Percentiles rank a stretch among this genome's conserved stretches.
Conservation (phyloP, 2,113 vertebrate species). For the Talpa occidentalis region DNA sequence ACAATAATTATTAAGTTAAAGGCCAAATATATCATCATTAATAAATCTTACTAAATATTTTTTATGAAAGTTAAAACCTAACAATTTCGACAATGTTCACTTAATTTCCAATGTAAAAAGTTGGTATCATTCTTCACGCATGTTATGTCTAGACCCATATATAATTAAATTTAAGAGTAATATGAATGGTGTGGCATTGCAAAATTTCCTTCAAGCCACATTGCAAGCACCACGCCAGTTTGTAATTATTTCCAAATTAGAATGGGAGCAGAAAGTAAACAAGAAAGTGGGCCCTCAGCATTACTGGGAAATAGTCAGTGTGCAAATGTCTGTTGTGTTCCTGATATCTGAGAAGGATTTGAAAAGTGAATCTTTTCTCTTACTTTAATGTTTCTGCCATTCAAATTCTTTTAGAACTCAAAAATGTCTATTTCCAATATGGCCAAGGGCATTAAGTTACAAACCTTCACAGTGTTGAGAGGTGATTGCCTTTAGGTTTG, state of each 20-base stretch:
- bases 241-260: background rate
- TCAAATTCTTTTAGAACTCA: constrained; percentile 25
- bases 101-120: background rate
- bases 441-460: background rate
- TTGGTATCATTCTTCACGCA: background rate
- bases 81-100: background rate
- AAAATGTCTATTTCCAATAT: background rate
- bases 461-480: background rate
- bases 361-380: background rate
- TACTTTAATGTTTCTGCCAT: background rate
- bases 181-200: background rate
- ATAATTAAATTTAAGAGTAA: constrained; percentile 11
- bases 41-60: background rate
- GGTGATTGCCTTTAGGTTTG: background rate
- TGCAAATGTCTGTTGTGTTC: background rate
- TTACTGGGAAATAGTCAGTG: background rate
- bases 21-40: background rate
- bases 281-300: background rate
- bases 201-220: background rate
- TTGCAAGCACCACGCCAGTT: background rate
- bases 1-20: constrained; percentile 13
- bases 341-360: background rate
- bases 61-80: constrained; percentile 16
- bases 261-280: background rate
- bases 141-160: background rate